These are phyloP conservation scores for Pipa parva DNA, from an alignment of 2,113 vertebrate species.

Conservation along the genomic window DNA sequence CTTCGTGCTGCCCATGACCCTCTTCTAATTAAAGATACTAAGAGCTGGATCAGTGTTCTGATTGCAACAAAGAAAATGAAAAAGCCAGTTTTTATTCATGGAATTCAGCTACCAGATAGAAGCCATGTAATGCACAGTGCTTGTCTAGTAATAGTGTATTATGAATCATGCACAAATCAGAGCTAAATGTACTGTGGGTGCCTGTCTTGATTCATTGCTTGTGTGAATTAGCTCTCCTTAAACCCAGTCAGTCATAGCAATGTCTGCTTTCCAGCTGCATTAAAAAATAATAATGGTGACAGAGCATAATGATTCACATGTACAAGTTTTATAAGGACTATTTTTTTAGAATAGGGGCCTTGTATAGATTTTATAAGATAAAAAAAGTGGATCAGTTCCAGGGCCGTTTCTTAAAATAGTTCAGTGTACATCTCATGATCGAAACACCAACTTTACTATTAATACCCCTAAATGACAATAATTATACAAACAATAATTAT, in stretches of 20 bases:
- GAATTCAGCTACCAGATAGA: neutral
- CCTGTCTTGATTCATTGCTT: conserved; percentile 10
- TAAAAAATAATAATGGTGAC: conserved; percentile 12
- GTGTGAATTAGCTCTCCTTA: conserved; percentile 16
- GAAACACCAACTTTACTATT: too few relatives aligned
- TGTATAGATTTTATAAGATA: too few relatives aligned
- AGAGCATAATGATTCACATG: too few relatives aligned
- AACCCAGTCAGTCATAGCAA: conserved; percentile 6
- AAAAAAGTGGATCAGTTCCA: too few relatives aligned
- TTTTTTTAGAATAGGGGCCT: too few relatives aligned
- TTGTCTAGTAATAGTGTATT: neutral
- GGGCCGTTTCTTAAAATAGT: too few relatives aligned
- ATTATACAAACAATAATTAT: too few relatives aligned
- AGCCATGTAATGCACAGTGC: neutral
- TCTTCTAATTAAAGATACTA: conserved; percentile 18
- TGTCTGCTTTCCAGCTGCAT: neutral
- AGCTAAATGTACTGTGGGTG: neutral
- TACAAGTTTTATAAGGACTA: too few relatives aligned
- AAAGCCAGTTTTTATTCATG: conserved; percentile 3
- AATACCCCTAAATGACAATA: too few relatives aligned
- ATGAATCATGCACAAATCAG: conserved; percentile 29
- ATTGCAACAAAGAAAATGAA: conserved; percentile 15
- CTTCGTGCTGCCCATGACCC: neutral
- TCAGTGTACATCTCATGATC: too few relatives aligned
- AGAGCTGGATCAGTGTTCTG: conserved; percentile 24